These are phyloP conservation scores for Erebia ligea DNA, from an alignment of 2,888 invertebrate species.

Conservation along the genomic window DNA sequence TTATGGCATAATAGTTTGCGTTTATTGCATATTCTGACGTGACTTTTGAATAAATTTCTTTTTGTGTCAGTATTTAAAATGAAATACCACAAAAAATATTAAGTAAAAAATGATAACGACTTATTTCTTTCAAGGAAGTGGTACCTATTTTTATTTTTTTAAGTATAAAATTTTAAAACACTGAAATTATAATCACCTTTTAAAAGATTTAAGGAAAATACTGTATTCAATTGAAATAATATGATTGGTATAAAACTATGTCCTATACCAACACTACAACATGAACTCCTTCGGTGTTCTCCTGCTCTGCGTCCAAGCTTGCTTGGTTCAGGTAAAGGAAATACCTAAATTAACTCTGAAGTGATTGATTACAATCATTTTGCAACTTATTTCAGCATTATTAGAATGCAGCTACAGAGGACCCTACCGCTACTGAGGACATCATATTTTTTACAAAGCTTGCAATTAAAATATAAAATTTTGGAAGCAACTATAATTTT, in stretches of 20 bases:
- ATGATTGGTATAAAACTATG: conserved; percentile 7
- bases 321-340: conserved; percentile 16
- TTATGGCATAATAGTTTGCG: background rate
- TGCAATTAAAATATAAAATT: too few relatives aligned
- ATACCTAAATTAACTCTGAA: background rate
- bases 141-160: too few relatives aligned
- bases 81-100: too few relatives aligned
- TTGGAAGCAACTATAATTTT: background rate
- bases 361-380: too few relatives aligned
- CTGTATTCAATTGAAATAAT: background rate
- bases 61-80: background rate
- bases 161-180: too few relatives aligned
- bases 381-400: too few relatives aligned
- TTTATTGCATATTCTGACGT: background rate
- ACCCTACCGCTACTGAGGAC: conserved; percentile 45
- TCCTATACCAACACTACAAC: conserved; percentile 4
- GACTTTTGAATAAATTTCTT: background rate
- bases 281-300: conserved; percentile 27
- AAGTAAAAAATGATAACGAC: background rate
- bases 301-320: conserved; percentile 43
- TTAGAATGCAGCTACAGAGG: conserved; percentile 44
- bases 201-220: background rate
- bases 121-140: background rate
- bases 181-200: background rate
- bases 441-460: too few relatives aligned